A percentile compares a stretch with the other conserved stretches of the same genome.
Conservation (phyloP, 2,113 vertebrate genomes). For the Athene noctua region DNA sequence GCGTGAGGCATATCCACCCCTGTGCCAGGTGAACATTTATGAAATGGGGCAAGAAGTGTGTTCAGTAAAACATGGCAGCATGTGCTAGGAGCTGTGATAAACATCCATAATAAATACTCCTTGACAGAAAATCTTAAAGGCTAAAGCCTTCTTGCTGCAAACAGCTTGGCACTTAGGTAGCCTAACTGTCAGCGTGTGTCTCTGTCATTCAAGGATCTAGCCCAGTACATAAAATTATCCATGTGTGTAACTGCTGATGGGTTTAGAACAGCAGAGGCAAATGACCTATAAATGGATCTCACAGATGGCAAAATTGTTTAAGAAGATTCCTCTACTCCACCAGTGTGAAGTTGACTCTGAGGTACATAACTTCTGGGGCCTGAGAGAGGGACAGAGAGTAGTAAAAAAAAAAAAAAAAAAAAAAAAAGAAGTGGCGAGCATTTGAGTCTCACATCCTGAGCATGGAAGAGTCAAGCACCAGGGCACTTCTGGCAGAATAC, state of each 20-base stretch:
- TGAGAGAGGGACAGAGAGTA: background rate
- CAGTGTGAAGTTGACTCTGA: constrained; percentile 23
- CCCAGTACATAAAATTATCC: constrained; percentile 35
- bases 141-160: background rate
- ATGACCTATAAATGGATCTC: constrained; percentile 32
- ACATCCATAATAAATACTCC: background rate
- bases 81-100: background rate
- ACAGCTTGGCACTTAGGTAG: background rate
- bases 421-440: fast-evolving
- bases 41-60: background rate
- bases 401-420: no score
- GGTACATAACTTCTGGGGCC: background rate
- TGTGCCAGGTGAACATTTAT: background rate
- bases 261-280: constrained; percentile 42
- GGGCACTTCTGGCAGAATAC: fast-evolving
- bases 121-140: background rate
- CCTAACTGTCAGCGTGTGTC: background rate
- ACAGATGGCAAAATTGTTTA: constrained; percentile 20
- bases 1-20: background rate
- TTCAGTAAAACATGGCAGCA: background rate
- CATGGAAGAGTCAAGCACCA: fast-evolving
- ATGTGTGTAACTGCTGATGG: constrained; percentile 10
- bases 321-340: background rate
- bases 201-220: background rate
- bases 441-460: background rate